Percentiles rank a stretch among this genome's conserved stretches.
Conservation (phyloP, 1,140 invertebrate species). For the Coboldia fuscipes region DNA sequence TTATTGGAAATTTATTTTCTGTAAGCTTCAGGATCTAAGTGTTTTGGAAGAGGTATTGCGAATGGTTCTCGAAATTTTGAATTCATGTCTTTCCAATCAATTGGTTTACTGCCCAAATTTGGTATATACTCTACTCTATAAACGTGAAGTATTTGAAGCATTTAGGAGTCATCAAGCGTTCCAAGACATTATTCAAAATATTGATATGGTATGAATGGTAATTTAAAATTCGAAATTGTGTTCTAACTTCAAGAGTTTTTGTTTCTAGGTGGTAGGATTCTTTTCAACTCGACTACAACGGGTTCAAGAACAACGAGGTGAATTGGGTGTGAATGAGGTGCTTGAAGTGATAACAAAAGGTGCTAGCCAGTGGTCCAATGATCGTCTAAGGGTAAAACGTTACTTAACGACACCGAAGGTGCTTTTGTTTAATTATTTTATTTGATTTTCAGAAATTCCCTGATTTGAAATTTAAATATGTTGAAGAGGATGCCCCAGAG, state of each 20-base stretch:
- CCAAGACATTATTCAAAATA: slow-evolving; percentile 91
- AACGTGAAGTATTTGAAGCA: slow-evolving; percentile 71
- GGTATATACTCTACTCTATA: slow-evolving; percentile 89
- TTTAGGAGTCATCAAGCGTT: slow-evolving; percentile 75
- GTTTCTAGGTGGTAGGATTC: slow-evolving; percentile 57
- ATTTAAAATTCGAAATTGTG: neutral
- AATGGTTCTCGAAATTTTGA: slow-evolving; percentile 91
- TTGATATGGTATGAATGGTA: slow-evolving; percentile 59
- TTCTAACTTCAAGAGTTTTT: neutral
- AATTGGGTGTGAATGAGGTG: slow-evolving; percentile 65
- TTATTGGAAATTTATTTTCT: neutral
- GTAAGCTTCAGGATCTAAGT: slow-evolving; percentile 62
- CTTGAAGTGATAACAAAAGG: slow-evolving; percentile 71
- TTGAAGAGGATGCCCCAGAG: slow-evolving; percentile 95
- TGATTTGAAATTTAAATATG: slow-evolving; percentile 95
- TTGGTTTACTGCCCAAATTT: slow-evolving; percentile 82
- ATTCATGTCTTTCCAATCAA: slow-evolving; percentile 76
- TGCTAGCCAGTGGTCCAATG: slow-evolving; percentile 70
- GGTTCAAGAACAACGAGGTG: slow-evolving; percentile 37
- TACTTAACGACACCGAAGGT: neutral
- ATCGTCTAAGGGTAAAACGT: slow-evolving; percentile 59
- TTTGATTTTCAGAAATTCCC: slow-evolving; percentile 75
- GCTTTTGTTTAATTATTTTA: neutral
- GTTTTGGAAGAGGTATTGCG: slow-evolving; percentile 93
- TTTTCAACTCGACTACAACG: slow-evolving; percentile 54